A percentile compares a stretch with the other conserved stretches of the same genome.
Conservation (phyloP, 2,888 invertebrate genomes). For the Cosmia pyralina region DNA sequence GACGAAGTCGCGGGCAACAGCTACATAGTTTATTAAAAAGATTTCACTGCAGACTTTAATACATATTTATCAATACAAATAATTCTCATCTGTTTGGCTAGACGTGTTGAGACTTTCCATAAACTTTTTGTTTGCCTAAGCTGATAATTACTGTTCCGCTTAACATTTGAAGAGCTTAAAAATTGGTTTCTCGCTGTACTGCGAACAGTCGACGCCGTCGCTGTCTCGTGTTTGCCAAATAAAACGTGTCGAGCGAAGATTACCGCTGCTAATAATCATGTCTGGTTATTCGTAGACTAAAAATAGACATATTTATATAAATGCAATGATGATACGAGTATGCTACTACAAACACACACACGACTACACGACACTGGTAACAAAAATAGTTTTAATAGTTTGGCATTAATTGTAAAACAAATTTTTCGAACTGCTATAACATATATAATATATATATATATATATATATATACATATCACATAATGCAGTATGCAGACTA, state of each 20-base stretch:
- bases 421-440: too few relatives aligned
- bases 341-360: neutral
- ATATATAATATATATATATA: too few relatives aligned
- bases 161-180: conserved; percentile 25
- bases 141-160: conserved; percentile 23
- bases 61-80: too few relatives aligned
- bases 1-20: too few relatives aligned
- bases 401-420: too few relatives aligned
- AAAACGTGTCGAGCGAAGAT: conserved; percentile 26
- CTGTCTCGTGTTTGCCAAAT: conserved; percentile 8
- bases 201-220: conserved; percentile 1
- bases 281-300: conserved; percentile 10
- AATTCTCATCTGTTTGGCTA: conserved; percentile 9
- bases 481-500: too few relatives aligned
- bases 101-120: conserved; percentile 34
- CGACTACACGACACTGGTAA: neutral
- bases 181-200: conserved; percentile 8
- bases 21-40: too few relatives aligned
- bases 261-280: conserved; percentile 23
- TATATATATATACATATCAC: too few relatives aligned
- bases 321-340: conserved; percentile 6
- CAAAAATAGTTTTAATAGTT: too few relatives aligned
- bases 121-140: conserved; percentile 12
- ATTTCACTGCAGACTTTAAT: too few relatives aligned
- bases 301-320: conserved; percentile 16